These are phyloP conservation scores for Aegithalos caudatus DNA, from an alignment of 2,113 vertebrate species.

Conservation along the genomic window DNA sequence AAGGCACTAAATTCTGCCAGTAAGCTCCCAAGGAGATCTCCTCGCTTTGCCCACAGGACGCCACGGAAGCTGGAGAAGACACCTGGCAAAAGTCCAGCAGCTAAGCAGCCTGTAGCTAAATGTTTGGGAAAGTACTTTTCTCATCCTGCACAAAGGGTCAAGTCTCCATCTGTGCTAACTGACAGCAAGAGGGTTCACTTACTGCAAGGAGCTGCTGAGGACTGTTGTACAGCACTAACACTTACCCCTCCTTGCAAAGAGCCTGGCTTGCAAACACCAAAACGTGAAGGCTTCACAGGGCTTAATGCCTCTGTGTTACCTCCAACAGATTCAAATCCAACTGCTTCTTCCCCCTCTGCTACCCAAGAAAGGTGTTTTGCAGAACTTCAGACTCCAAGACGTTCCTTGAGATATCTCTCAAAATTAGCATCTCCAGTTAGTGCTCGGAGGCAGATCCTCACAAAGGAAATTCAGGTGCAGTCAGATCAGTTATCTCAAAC, in stretches of 20 bases:
- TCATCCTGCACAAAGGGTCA: background rate
- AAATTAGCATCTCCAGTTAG: background rate
- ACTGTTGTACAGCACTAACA: conserved; percentile 46
- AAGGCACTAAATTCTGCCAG: conserved; percentile 27
- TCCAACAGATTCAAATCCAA: background rate
- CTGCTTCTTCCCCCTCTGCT: background rate
- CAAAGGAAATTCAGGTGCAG: background rate
- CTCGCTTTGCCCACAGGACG: background rate
- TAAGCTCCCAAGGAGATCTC: conserved; percentile 24
- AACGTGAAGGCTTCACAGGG: background rate
- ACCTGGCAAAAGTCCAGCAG: conserved; percentile 10
- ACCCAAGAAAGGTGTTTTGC: background rate
- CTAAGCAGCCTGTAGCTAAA: conserved; percentile 15
- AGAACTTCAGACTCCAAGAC: background rate
- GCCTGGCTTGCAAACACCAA: conserved; percentile 12
- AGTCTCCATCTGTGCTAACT: conserved; percentile 57
- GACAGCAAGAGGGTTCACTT: background rate
- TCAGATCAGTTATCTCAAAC: background rate
- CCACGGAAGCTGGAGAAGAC: background rate
- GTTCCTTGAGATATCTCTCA: background rate
- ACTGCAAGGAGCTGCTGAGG: conserved; percentile 44
- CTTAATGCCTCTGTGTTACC: conserved; percentile 39
- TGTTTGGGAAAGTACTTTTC: conserved; percentile 37
- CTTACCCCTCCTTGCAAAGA: conserved; percentile 64
- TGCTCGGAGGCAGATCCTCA: background rate